Evolutionary conservation across 2,797 vertebrate genomes (phyloP).

Genomic region (Melanogrammus aeglefinus): DNA sequence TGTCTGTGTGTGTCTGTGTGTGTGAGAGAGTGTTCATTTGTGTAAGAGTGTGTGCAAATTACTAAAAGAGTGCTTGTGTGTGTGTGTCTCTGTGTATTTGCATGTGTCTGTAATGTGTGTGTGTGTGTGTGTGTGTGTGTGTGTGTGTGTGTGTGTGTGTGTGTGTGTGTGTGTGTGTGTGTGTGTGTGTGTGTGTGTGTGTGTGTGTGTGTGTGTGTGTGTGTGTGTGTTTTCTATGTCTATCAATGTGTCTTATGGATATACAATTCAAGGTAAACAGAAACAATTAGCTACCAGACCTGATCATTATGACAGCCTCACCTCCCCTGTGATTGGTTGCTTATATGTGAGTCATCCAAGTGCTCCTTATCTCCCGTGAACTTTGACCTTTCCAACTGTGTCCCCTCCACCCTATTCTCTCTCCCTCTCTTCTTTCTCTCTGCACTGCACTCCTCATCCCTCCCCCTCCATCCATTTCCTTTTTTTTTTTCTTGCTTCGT

Average conservation of each 20-base stretch:
- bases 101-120: not conserved
- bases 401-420: not conserved
- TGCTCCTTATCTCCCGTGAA: slow-evolving; percentile 1
- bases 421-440: not conserved
- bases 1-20: not conserved
- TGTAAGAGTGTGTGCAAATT: not conserved
- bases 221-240: not conserved
- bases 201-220: not conserved
- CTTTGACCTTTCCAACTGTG: slow-evolving; percentile 28
- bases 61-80: no score
- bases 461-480: not conserved
- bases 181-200: not conserved
- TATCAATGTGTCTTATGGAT: not conserved
- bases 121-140: not conserved
- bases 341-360: not conserved
- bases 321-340: slow-evolving; percentile 7
- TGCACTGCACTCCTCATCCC: not conserved
- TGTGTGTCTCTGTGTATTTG: no score
- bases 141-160: not conserved
- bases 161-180: not conserved
- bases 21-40: no score
- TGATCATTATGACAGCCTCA: slow-evolving; percentile 1
- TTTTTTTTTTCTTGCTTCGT: not conserved
- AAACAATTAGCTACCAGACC: not conserved
- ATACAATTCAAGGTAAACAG: not conserved